Evolutionary conservation across 2,888 invertebrate genomes (phyloP).

Genomic region (Eudemis profundana): DNA sequence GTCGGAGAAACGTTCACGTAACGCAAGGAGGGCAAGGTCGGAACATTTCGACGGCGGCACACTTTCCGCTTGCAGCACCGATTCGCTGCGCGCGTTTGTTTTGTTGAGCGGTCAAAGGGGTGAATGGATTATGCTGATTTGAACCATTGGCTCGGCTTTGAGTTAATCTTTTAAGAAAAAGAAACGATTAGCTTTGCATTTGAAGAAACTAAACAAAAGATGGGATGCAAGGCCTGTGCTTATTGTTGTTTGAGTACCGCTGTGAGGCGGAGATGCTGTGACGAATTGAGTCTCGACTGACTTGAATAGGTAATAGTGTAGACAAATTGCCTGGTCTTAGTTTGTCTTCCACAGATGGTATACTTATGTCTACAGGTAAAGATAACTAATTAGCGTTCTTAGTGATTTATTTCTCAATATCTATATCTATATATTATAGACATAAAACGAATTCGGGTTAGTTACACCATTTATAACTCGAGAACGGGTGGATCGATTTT

Average conservation of each 20-base stretch:
- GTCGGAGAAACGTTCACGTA: conserved; percentile 42
- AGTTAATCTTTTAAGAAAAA: conserved; percentile 4
- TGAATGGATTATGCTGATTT: conserved; percentile 41
- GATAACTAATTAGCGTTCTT: too few species aligned
- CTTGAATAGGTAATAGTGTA: too few species aligned
- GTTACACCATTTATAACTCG: too few species aligned
- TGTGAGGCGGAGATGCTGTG: background rate
- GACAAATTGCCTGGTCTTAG: too few species aligned
- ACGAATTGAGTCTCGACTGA: too few species aligned
- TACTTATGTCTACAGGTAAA: too few species aligned
- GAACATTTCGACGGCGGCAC: conserved; percentile 58
- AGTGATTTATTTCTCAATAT: too few species aligned
- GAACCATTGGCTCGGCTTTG: conserved; percentile 7
- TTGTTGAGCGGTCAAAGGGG: conserved; percentile 50
- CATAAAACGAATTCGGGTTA: too few species aligned
- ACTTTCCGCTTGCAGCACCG: conserved; percentile 66
- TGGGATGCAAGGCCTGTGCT: background rate
- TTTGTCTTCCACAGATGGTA: too few species aligned
- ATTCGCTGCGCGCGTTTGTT: conserved; percentile 51
- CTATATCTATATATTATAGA: too few species aligned
- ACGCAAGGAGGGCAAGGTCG: conserved; percentile 45
- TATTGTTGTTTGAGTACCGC: too few species aligned
- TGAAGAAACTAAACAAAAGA: background rate
- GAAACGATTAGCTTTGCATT: background rate
- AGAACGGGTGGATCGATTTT: too few species aligned